Evolutionary conservation across 2,113 vertebrate species (phyloP), one percentile per base, ranked within the genome.

Genomic region (Gopherus flavomarginatus): DNA sequence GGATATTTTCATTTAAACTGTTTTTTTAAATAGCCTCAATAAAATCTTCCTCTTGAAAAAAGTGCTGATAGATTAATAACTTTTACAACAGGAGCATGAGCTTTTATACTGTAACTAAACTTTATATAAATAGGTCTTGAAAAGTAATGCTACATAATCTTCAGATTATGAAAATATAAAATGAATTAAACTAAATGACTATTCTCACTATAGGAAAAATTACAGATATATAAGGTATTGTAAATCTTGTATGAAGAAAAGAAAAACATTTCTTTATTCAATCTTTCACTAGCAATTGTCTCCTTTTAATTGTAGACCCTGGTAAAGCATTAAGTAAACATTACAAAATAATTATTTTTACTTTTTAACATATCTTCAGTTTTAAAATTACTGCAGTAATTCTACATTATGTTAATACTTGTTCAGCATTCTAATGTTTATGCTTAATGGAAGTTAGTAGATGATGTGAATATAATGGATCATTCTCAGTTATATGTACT

Each of bases 401-500:
- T 97, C 84, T 96, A 91, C 94, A 95, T 96, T 93, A 96, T 17
- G 4, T 83, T 96, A 96, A 21, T 52, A 49, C 35, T 79, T 90
- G 83, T 62, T 86, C 11, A 94, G 93, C 83, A 83, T 80, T 89
- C 82, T 96, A 69, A 92, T 50, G 86, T 89, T 96, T 96, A 96
- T 88, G 88, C 92, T 98, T 95, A 97, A 81, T 83, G 94, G 91
- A 92, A 97, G 97, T 92, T 84, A 97, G 91, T 97, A 97, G 94
- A 94, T 97, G 97, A 94, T 38, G 87, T 96, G 97, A 86, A 94
- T 95, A 93, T 90, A 95, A 98, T 97, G 98, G 96, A 96, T 97
- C 87, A 87, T 95, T 97, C 96, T 98, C 88, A 97, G 93, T 97
- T 98, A 90, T 92, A 96, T 98, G 97, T 96, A 97, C 96, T 97